Base-by-base conservation (phyloP, 1,140 invertebrate genomes). In the Phthorimaea operculella region DNA sequence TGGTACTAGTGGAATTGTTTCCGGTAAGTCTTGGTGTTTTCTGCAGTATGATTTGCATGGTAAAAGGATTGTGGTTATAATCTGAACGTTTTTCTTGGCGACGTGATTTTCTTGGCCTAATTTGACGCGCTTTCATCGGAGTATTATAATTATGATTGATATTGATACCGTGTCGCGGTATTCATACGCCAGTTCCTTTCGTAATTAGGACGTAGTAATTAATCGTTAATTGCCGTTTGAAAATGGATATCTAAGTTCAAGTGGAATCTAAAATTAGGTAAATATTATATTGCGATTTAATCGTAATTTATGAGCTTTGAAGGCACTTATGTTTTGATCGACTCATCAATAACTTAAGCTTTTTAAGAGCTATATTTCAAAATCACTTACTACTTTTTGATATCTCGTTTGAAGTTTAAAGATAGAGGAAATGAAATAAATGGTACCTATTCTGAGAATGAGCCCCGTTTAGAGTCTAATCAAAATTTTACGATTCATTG, bases 21-120 rank as follows among this genome's bases (percentile, higher is more conserved):
- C 36, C 36, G 36, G 36, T 39, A 39, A 39, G 36, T 39, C 36
- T n/a, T 39, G 36, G 36, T 39, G 36, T 39, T 39, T 39, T 39
- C 36, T 39, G 36, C 36, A 39, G n/a, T 39, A 39, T 39, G n/a
- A 39, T 39, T 39, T 39, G 36, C 36, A 39, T 39, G n/a, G 36
- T 39, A 39, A 39, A 3, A 39, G 36, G 36, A 39, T 39, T 39
- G 36, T 39, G 36, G 36, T n/a, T 39, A 39, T 39, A 39, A 34
- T 34, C 33, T 34, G n/a, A 4, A 28, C 21, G 21, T 4, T 39
- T 2, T 39, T 10, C 10, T n/a, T n/a, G 36, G 36, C n/a, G 36
- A 39, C 36, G 10, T 39, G n/a, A n/a, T 39, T 39, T 39, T n/a
- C 10, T 12, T 11, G 33, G 33, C 33, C 6, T 7, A 11, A 6